These are phyloP conservation scores for Tragelaphus strepsiceros DNA, from an alignment of 2,113 vertebrate species.

Conservation along the genomic window DNA sequence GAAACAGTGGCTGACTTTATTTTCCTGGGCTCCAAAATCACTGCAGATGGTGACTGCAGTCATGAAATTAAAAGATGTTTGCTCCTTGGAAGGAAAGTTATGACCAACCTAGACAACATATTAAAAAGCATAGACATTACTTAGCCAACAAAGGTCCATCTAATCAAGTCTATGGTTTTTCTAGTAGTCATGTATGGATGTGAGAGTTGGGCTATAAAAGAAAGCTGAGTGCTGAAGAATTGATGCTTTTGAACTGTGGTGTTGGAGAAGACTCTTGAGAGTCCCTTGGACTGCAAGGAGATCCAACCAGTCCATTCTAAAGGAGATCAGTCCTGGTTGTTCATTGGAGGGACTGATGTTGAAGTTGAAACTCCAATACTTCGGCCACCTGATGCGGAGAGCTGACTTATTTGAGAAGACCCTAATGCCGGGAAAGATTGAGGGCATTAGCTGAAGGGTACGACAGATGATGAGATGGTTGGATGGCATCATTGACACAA, in stretches of 20 bases:
- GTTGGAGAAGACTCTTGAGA: background rate
- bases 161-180: too few species aligned
- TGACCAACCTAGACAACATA: too few species aligned
- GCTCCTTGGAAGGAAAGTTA: too few species aligned
- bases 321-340: background rate
- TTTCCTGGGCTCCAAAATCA: too few species aligned
- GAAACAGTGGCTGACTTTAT: too few species aligned
- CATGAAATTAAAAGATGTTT: too few species aligned
- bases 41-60: too few species aligned
- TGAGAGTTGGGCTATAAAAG: background rate
- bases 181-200: background rate
- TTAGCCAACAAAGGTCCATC: too few species aligned
- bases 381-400: background rate
- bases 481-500: background rate
- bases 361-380: background rate
- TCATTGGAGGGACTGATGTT: background rate
- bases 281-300: background rate
- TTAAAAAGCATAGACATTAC: too few species aligned
- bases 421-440: background rate
- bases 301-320: background rate
- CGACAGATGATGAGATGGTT: background rate
- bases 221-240: fast-evolving
- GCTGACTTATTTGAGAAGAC: background rate
- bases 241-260: background rate
- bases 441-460: background rate